phyloP scores from a whole-genome alignment of 2,113 vertebrate genomes.

The Poeciliopsis prolifica region DNA sequence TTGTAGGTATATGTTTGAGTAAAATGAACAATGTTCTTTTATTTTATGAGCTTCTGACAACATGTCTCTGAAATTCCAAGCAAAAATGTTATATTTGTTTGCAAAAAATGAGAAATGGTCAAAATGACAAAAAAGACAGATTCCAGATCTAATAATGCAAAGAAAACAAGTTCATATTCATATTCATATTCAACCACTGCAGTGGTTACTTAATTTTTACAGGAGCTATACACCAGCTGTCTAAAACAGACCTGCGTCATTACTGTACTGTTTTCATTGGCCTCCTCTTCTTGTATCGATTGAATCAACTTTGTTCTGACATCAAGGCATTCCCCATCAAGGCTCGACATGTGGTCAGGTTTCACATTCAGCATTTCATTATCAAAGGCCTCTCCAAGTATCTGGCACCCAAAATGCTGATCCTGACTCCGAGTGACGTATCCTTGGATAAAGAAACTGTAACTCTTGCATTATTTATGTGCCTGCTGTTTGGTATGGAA shows the following conservation, averaged over 20 bases:
- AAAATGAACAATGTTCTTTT: too few species aligned
- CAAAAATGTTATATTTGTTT: too few species aligned
- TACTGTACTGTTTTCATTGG: constrained; percentile 29
- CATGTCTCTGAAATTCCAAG: too few species aligned
- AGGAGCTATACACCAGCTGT: constrained; percentile 13
- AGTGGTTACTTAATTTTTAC: too few species aligned
- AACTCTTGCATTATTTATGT: constrained; percentile 67
- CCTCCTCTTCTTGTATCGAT: constrained; percentile 43
- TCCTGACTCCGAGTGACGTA: constrained; percentile 55
- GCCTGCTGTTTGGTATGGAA: constrained; percentile 58
- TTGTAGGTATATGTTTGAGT: too few species aligned
- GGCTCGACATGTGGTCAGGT: constrained; percentile 55
- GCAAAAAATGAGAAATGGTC: too few species aligned
- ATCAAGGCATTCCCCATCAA: constrained; percentile 48
- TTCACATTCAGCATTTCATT: constrained; percentile 59
- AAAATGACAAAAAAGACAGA: too few species aligned
- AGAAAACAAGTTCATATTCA: too few species aligned
- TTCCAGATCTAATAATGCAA: too few species aligned
- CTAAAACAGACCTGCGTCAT: constrained; percentile 13
- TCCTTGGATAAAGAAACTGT: constrained; percentile 56
- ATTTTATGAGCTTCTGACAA: too few species aligned
- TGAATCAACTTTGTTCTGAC: constrained; percentile 48
- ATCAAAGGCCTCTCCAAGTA: constrained; percentile 53
- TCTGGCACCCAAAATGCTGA: constrained; percentile 66
- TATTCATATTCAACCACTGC: too few species aligned